A percentile compares a stretch with the other conserved stretches of the same genome.
Evolutionary conservation across 2,797 vertebrate species (phyloP).

Genomic region (Syngnathus rostellatus): DNA sequence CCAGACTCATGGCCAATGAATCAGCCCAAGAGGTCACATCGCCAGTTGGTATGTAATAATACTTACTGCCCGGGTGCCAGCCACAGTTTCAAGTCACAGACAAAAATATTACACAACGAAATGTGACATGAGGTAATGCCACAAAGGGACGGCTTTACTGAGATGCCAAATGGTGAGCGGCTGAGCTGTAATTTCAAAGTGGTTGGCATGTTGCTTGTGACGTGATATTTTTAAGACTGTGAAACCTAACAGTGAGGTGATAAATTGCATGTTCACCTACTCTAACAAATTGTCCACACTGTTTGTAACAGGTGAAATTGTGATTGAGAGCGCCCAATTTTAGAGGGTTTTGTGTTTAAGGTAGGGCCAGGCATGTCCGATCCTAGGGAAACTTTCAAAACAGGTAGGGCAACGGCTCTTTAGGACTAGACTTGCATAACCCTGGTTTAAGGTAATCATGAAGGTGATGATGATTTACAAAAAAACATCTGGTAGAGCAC

Average conservation of each 20-base stretch:
- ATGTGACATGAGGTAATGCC: constrained; percentile 11
- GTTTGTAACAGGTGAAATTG: not conserved
- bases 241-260: not conserved
- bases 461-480: not conserved
- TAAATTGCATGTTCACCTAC: too few species aligned
- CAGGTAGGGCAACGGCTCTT: too few species aligned
- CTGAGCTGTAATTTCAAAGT: not conserved
- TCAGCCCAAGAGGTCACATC: constrained; percentile 62
- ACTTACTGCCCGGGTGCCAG: constrained; percentile 61
- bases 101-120: constrained; percentile 12
- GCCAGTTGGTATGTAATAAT: constrained; percentile 72
- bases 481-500: not conserved
- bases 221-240: not conserved
- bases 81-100: constrained; percentile 23
- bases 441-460: not conserved
- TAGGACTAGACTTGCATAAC: too few species aligned
- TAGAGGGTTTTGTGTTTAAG: not conserved
- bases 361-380: too few species aligned
- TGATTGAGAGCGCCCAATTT: not conserved
- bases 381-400: too few species aligned
- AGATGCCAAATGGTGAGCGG: not conserved
- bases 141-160: not conserved
- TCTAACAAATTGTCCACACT: not conserved
- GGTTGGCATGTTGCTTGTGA: not conserved
- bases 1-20: constrained; percentile 51